phyloP scores from a whole-genome alignment of 1,140 invertebrate species.

The Mamestra configurata region DNA sequence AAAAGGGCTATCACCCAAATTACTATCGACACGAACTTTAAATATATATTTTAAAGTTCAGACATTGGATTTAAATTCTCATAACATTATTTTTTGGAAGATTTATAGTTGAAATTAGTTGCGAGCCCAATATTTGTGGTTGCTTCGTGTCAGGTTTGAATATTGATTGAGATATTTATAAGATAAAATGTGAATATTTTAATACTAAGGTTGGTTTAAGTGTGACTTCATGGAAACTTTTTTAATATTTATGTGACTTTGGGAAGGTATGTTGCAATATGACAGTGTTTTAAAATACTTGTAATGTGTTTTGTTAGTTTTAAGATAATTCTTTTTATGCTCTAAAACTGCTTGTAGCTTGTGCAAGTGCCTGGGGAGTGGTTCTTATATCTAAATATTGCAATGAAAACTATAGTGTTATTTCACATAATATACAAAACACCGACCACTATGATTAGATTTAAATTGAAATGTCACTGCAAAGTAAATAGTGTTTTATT shows the following conservation, averaged over 20 bases:
- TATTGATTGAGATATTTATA: not conserved
- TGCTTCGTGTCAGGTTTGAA: not conserved
- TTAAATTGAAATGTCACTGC: too few relatives aligned
- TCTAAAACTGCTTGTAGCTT: too few relatives aligned
- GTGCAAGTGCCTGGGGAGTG: too few relatives aligned
- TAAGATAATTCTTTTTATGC: too few relatives aligned
- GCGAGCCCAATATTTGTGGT: not conserved
- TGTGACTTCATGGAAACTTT: not conserved
- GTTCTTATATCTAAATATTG: too few relatives aligned
- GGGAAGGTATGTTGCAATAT: too few relatives aligned
- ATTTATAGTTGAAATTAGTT: slow-evolving; percentile 4
- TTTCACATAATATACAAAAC: too few relatives aligned
- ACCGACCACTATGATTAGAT: too few relatives aligned
- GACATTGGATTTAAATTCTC: slow-evolving; percentile 1
- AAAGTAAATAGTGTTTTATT: too few relatives aligned
- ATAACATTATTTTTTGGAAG: not conserved
- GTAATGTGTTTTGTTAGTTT: too few relatives aligned
- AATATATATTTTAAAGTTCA: slow-evolving; percentile 43
- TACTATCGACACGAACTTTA: slow-evolving; percentile 37
- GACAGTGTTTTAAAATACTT: too few relatives aligned
- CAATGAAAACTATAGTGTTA: too few relatives aligned
- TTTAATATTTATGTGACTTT: not conserved
- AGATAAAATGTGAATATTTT: not conserved
- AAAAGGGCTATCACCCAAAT: slow-evolving; percentile 19
- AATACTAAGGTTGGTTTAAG: not conserved